phyloP scores from a whole-genome alignment of 2,797 vertebrate genomes.

The Phaenicophaeus curvirostris region DNA sequence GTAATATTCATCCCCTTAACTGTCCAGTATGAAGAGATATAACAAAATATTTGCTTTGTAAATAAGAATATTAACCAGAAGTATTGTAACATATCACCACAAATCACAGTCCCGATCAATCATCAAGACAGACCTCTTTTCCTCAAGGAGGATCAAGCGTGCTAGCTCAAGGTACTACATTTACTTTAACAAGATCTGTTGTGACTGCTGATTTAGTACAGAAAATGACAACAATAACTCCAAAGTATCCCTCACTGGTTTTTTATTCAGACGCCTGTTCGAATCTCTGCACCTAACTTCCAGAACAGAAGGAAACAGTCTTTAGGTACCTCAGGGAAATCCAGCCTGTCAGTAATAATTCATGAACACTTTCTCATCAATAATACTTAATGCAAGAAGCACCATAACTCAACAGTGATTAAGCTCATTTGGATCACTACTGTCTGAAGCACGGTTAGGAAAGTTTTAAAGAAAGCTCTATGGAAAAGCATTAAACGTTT shows the following conservation, averaged over 20 bases:
- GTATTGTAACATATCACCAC: neutral
- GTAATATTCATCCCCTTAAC: neutral
- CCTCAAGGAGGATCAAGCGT: no score
- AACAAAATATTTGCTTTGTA: neutral
- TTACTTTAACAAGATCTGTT: neutral
- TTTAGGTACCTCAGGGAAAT: slow-evolving; percentile 6
- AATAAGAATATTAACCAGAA: neutral
- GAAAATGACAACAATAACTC: neutral
- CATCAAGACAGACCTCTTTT: neutral
- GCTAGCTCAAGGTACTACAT: no score
- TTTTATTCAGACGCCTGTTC: neutral
- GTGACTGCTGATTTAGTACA: neutral
- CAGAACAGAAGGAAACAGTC: neutral
- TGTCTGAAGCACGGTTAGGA: neutral
- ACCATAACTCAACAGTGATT: slow-evolving; percentile 39
- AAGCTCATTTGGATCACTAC: slow-evolving; percentile 29
- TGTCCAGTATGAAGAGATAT: neutral
- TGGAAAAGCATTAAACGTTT: neutral
- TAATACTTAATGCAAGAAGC: slow-evolving; percentile 47
- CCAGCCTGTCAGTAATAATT: slow-evolving; percentile 33
- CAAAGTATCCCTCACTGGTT: neutral
- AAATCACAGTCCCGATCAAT: neutral
- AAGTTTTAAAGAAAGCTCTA: slow-evolving; percentile 16
- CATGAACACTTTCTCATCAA: slow-evolving; percentile 43
- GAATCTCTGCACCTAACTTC: neutral